Conservation (phyloP, 2,888 invertebrate species). For the Sisyra nigra region DNA sequence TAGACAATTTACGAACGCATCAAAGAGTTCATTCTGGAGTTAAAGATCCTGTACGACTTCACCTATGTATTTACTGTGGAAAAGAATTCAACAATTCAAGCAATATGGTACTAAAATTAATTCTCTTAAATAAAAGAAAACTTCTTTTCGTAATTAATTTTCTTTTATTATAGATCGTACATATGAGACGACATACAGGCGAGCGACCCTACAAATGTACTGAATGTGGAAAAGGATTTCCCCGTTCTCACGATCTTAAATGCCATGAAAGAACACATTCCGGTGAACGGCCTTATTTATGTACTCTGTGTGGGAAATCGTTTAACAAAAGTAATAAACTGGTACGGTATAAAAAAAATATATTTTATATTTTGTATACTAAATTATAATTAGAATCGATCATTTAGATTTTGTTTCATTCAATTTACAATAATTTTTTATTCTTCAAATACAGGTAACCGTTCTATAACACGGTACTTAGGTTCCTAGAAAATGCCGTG, state of each 20-base stretch:
- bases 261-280: slow-evolving; percentile 30
- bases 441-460: too few species aligned
- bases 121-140: neutral
- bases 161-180: slow-evolving; percentile 24
- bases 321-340: slow-evolving; percentile 30
- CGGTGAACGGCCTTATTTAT: slow-evolving; percentile 28
- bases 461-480: too few species aligned
- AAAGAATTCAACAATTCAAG: slow-evolving; percentile 30
- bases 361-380: slow-evolving; percentile 3
- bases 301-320: slow-evolving; percentile 28
- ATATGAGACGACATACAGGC: slow-evolving; percentile 28
- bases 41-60: slow-evolving; percentile 25
- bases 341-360: slow-evolving; percentile 17
- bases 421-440: too few species aligned
- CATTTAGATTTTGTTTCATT: neutral
- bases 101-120: slow-evolving; percentile 24
- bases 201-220: slow-evolving; percentile 28
- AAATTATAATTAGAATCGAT: neutral
- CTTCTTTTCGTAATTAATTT: neutral
- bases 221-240: slow-evolving; percentile 28
- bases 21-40: slow-evolving; percentile 26
- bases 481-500: too few species aligned
- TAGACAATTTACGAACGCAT: slow-evolving; percentile 27
- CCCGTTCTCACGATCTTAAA: slow-evolving; percentile 28
- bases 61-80: slow-evolving; percentile 28